Percentiles rank a stretch among this genome's conserved stretches.
These are phyloP conservation scores for Trichomalopsis sarcophagae DNA, from an alignment of 1,140 invertebrate genomes.

Conservation along the genomic window DNA sequence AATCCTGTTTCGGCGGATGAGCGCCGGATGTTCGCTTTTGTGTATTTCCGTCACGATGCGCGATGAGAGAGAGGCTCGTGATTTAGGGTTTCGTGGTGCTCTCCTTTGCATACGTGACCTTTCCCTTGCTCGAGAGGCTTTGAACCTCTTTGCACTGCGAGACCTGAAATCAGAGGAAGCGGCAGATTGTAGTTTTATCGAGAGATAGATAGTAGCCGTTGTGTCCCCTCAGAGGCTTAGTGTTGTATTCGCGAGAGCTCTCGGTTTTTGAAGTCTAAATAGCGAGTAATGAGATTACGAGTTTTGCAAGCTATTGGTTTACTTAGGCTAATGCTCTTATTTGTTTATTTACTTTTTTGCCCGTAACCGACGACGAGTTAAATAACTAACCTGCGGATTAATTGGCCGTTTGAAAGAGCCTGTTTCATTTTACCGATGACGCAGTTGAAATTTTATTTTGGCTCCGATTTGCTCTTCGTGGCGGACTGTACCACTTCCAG, in stretches of 20 bases:
- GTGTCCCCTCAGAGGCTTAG: neutral
- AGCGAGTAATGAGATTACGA: neutral
- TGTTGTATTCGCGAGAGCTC: neutral
- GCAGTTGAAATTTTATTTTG: constrained; percentile 22
- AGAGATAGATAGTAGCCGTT: neutral
- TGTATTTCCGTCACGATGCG: constrained; percentile 23
- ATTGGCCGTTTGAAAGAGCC: neutral
- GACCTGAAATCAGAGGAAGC: neutral
- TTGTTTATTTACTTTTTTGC: neutral
- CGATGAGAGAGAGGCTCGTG: neutral
- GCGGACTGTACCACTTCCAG: constrained; percentile 66
- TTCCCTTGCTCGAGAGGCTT: constrained; percentile 15
- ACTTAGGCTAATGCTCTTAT: constrained; percentile 14
- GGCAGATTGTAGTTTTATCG: neutral
- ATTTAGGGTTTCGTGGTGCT: neutral
- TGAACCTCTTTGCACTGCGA: constrained; percentile 6
- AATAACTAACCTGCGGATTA: neutral
- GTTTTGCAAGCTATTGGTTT: constrained; percentile 7
- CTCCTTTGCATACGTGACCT: constrained; percentile 15
- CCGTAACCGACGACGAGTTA: neutral
- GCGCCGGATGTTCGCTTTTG: constrained; percentile 24
- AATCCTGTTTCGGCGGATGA: constrained; percentile 46
- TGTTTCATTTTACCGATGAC: neutral
- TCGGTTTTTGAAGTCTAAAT: neutral
- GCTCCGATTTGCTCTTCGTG: constrained; percentile 60